Evolutionary conservation across 2,797 vertebrate genomes (phyloP), one percentile per base, ranked within the genome.

Genomic region (Melanitta fusca): DNA sequence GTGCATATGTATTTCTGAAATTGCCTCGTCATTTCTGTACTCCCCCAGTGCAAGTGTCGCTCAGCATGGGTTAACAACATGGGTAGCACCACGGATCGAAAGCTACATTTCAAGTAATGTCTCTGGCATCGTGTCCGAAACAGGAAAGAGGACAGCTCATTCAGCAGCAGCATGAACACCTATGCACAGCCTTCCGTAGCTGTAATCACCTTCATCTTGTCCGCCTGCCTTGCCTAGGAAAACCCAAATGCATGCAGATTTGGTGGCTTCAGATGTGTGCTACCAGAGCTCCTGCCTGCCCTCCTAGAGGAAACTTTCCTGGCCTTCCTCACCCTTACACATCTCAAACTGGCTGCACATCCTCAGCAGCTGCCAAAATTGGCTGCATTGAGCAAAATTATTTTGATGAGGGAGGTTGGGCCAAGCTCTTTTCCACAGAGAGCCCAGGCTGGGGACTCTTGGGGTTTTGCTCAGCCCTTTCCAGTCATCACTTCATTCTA

Each of bases 41-140:
- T 91, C n/a, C 71, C 91, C 85, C 57, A 91, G 95, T 78, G 92
- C 94, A 96, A 96, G 91, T 94, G 93, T 95, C 4, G 32, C 72
- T 65, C 60, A 49, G 77, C 21, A 89, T 66, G 70, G 41, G 47
- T 60, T 91, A 81, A 84, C 47, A 78, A 65, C 51, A 13, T 45
- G 10, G 77, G 41, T 10, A 39, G 70, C 43, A 13, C 10, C 0
- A 80, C 25, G 17, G 77, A 80, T n/a, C 5, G 10, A 88, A 85
- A 91, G 56, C 78, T 87, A 32, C 88, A 41, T 72, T 79, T 90
- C 62, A 69, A 69, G 58, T 47, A 54, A 90, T 9, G 19, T 27
- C 62, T 79, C 41, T 80, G 85, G 72, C 39, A 21, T 15, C 41
- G 47, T 22, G 43, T 39, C 80, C 1, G 6, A 88, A 83, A 82